Base-by-base conservation (phyloP, 2,113 vertebrate species). In the Callocephalon fimbriatum region DNA sequence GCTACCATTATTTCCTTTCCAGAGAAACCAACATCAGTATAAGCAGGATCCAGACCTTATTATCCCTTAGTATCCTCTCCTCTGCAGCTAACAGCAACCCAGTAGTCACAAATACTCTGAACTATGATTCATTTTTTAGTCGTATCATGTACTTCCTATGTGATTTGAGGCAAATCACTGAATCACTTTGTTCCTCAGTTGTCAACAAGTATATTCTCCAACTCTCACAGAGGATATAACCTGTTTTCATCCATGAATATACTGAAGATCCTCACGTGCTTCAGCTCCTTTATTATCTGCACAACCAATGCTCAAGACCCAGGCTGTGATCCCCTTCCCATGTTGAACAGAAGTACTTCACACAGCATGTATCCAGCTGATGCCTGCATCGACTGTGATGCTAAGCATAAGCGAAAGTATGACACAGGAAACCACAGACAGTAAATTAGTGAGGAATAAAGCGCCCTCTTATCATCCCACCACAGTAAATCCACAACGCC, bases 281-380 rank as follows among this genome's bases (percentile, higher is more conserved):
- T 48, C 59, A n/a, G 21, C 25, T n/a, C 19, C 10, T 22, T 21
- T 15, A 9, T 23, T 40, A 23, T 1, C 31, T 1, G 14, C 22
- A 37, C 27, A 42, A 7, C 12, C 65, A 27, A 3, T 0, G 19
- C 70, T n/a, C 45, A 18, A 21, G 17, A 12, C 45, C 10, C 16
- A 19, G 9, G 29, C 27, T 8, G 21, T 1, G 22, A 54, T 4
- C 17, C 32, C n/a, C 23, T 18, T 10, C 16, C 20, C 35, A 29
- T 8, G 0, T 0, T 3, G 26, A 68, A 10, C 31, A 22, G 35
- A 1, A 7, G 25, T 0, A 6, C 63, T 65, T 18, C 3, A 53
- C 29, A 4, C 29, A 38, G 42, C 18, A 0, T 0, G 8, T 13
- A 18, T 5, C 22, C 47, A 53, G 19, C n/a, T 9, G 9, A 8